phyloP scores from a whole-genome alignment of 2,888 invertebrate species.

The Cantharis lateralis region DNA sequence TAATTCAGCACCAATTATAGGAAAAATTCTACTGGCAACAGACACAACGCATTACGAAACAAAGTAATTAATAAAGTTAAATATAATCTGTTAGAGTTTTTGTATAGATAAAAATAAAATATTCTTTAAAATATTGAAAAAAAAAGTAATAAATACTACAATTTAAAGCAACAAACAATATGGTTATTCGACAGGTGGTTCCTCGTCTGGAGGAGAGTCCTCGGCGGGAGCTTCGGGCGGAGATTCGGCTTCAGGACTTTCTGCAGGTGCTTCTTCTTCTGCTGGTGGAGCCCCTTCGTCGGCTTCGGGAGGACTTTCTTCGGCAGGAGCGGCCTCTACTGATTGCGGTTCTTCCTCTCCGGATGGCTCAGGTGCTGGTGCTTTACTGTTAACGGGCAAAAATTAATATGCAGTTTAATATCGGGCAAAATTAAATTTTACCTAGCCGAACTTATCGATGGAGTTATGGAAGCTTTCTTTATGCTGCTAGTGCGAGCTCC shows the following conservation, averaged over 20 bases:
- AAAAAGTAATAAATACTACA: too few species aligned
- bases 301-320: background rate
- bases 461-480: background rate
- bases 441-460: background rate
- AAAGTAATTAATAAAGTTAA: too few species aligned
- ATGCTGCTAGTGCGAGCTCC: background rate
- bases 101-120: too few species aligned
- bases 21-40: too few species aligned
- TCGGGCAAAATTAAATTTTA: background rate
- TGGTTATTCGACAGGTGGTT: background rate
- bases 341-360: background rate
- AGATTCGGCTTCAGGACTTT: constrained; percentile 9
- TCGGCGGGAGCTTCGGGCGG: background rate
- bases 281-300: constrained; percentile 10
- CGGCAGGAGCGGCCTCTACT: background rate
- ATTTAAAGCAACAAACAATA: background rate
- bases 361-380: background rate
- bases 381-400: background rate
- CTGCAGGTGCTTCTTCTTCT: constrained; percentile 11
- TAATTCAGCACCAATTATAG: too few species aligned
- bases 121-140: too few species aligned
- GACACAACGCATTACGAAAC: too few species aligned
- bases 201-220: background rate
- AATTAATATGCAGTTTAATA: background rate
- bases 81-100: too few species aligned